Base-by-base conservation (phyloP, 2,113 vertebrate genomes). In the Toxostoma redivivum region DNA sequence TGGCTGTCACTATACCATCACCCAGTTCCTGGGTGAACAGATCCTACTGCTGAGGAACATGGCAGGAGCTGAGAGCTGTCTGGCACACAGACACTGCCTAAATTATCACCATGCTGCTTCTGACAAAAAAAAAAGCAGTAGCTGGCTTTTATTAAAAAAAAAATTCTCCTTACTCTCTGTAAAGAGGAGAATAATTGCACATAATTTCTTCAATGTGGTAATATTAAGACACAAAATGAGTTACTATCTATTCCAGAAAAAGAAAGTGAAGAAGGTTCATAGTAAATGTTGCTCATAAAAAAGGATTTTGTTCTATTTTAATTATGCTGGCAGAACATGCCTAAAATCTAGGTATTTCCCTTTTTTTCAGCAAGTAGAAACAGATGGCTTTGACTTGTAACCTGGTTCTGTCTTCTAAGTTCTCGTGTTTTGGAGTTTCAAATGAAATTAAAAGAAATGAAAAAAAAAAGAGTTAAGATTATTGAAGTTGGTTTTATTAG, bases 11-110 rank as follows among this genome's bases (percentile, higher is more conserved):
- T 38, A 67, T 81, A 69, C 9, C 23, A 33, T 62, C 4, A 27
- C 37, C 7, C n/a, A n/a, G 10, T 23, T 64, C 14, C 18, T 38
- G 5, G 25, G 5, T 33, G 23, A 65, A 18, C 1, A 2, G 30
- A 37, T 69, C 28, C 10, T 65, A 20, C 6, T 54, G 17, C 38
- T 9, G 3, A 56, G 21, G 30, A 60, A 23, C 0, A 3, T 0
- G 0, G 21, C 14, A 66, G 62, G 44, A 86, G 7, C 62, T n/a
- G 17, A 62, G 25, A 83, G 33, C 48, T 67, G 15, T 25, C 51
- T 70, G n/a, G 9, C 16, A 38, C 12, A 61, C 15, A 50, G 27
- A 57, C 8, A 5, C 24, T 69, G 33, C 37, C 56, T 61, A 27
- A 56, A 70, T 83, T 56, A n/a, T 40, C 15, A 22, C 25, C 1